Evolutionary conservation across 2,113 vertebrate genomes (phyloP).

Genomic region (Salminus brasiliensis): DNA sequence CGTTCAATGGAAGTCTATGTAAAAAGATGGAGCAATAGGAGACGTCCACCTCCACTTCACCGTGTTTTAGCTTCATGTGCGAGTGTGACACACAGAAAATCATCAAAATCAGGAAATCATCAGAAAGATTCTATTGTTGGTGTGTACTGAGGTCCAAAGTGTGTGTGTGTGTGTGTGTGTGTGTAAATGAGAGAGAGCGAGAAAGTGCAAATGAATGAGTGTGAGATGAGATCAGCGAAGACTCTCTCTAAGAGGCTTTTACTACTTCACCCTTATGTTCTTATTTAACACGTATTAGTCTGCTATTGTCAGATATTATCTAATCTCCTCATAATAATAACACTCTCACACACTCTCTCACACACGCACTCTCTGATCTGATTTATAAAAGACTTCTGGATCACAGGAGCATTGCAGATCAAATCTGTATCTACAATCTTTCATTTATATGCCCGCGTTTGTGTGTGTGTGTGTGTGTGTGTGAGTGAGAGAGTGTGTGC

Average conservation of each 20-base stretch:
- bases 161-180: neutral
- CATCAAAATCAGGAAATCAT: neutral
- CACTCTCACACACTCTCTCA: conserved; percentile 11
- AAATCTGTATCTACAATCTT: neutral
- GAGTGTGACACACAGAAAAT: too few species aligned
- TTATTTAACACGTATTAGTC: conserved; percentile 40
- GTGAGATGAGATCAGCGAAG: conserved; percentile 40
- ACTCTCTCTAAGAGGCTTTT: conserved; percentile 26
- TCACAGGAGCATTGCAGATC: conserved; percentile 11
- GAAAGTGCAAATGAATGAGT: neutral
- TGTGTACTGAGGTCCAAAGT: conserved; percentile 19
- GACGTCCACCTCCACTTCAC: too few species aligned
- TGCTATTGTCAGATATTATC: conserved; percentile 19
- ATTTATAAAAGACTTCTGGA: conserved; percentile 6
- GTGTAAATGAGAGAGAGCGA: neutral
- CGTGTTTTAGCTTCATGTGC: too few species aligned
- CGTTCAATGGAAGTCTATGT: too few species aligned
- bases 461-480: neutral
- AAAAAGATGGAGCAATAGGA: too few species aligned
- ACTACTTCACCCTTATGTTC: conserved; percentile 9
- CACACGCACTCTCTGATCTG: neutral
- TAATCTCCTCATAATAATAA: neutral
- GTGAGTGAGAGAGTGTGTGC: neutral
- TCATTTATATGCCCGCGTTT: neutral
- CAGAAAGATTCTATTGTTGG: conserved; percentile 23